Base-by-base conservation (phyloP, 1,140 invertebrate genomes). In the Euura saliciscinereae region DNA sequence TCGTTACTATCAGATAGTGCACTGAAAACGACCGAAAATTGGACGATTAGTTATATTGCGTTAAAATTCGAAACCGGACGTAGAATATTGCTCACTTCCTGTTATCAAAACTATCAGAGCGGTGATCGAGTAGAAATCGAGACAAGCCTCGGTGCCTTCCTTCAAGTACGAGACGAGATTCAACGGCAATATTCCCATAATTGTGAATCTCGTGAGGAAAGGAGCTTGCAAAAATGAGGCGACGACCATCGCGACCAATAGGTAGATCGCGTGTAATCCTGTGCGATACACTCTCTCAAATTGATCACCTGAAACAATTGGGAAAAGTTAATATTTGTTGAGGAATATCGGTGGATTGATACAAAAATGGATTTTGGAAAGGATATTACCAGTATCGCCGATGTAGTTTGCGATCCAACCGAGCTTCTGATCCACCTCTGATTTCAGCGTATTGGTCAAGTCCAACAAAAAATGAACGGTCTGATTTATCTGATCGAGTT, bases 401-500 rank as follows among this genome's bases (percentile, higher is more conserved):
- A 92, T 81, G 43, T 89, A 86, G 71, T 84, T 80, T 46, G 84
- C 86, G 71, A 92, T 85, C 91, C 92, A 92, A 28, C 83, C 82
- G 3, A 93, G 82, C 71, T 87, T 86, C 28, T 89, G 77, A 68
- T 92, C 90, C 66, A 92, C 75, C 72, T 89, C 86, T 44, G 76
- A 64, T 65, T 85, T 83, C 77, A 91, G 90, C 2, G 80, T 83
- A 13, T 87, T 84, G 8, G 92, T 86, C 4, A 92, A 74, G 70
- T 85, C 76, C 78, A 89, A 87, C 42, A 93, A 76, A 74, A 83
- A 88, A 68, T 88, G 82, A 45, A 93, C 88, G 0, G 91, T 92
- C 13, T 79, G 75, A 76, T 93, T 93, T 46, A 93, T 90, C 79
- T 90, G 88, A n/a, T 84, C 76, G 3, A 93, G 80, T 78, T 91